These are phyloP conservation scores for Diarsia rubi DNA, from an alignment of 2,888 invertebrate genomes.

Conservation along the genomic window DNA sequence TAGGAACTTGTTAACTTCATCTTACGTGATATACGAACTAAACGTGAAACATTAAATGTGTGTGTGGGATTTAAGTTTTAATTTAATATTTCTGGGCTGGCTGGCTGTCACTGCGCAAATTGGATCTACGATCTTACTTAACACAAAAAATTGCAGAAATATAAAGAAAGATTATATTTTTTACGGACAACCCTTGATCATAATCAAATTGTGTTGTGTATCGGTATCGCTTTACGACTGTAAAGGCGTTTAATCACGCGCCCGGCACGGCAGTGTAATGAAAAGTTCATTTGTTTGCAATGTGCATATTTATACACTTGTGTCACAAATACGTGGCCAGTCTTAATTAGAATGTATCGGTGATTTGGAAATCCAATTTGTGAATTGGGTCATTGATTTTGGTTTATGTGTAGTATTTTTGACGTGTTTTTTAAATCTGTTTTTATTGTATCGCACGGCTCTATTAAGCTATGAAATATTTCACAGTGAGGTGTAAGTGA, in stretches of 20 bases:
- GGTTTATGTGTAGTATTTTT: not conserved
- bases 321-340: slow-evolving; percentile 37
- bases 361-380: slow-evolving; percentile 49
- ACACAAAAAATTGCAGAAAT: not conserved
- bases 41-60: too few relatives aligned
- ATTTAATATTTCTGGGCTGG: too few relatives aligned
- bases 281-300: slow-evolving; percentile 66
- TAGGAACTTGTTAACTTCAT: too few relatives aligned
- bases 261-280: slow-evolving; percentile 67
- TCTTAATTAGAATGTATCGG: slow-evolving; percentile 33
- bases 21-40: too few relatives aligned
- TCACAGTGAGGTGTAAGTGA: not conserved
- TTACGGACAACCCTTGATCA: slow-evolving; percentile 72
- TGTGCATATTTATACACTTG: slow-evolving; percentile 47
- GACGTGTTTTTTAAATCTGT: not conserved
- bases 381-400: slow-evolving; percentile 46
- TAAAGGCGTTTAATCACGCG: slow-evolving; percentile 82
- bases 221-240: slow-evolving; percentile 81
- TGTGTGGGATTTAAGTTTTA: too few relatives aligned
- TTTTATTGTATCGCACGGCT: not conserved
- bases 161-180: not conserved
- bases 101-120: too few relatives aligned
- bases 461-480: not conserved
- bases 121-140: too few relatives aligned
- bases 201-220: slow-evolving; percentile 75